A percentile compares a stretch with the other conserved stretches of the same genome.
phyloP scores from a whole-genome alignment of 2,797 vertebrate genomes.

The Orestias chungarensis region DNA sequence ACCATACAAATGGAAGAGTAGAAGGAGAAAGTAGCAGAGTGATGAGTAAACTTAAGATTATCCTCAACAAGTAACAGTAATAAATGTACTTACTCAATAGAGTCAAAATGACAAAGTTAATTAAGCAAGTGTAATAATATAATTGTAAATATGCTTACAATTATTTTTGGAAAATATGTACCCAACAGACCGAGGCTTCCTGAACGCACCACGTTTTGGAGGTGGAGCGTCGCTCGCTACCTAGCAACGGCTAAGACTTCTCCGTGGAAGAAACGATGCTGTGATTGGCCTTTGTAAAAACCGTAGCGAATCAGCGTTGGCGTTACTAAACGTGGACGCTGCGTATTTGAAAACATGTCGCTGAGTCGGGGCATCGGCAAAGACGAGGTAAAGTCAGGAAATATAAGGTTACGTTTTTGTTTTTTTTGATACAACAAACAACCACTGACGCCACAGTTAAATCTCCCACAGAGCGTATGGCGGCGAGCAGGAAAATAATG shows the following conservation, averaged over 20 bases:
- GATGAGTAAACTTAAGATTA: too few species aligned
- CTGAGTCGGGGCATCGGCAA: conserved; percentile 77
- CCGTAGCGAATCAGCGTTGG: conserved; percentile 53
- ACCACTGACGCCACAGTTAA: background rate
- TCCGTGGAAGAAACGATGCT: background rate
- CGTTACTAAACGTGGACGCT: conserved; percentile 31
- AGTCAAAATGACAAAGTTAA: background rate
- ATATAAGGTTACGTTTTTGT: background rate
- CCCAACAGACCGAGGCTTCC: accelerated
- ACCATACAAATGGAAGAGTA: too few species aligned
- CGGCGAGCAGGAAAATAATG: background rate
- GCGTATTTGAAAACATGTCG: conserved; percentile 80
- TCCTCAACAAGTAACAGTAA: too few species aligned
- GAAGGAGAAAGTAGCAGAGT: too few species aligned
- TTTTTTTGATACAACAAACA: background rate
- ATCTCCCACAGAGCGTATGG: background rate
- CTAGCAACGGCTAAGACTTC: conserved; percentile 63
- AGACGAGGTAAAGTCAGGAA: conserved; percentile 73
- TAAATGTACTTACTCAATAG: too few species aligned
- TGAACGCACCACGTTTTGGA: conserved; percentile 23
- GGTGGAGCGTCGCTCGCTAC: conserved; percentile 63
- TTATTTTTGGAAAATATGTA: background rate
- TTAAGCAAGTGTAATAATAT: background rate
- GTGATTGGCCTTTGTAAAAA: conserved; percentile 53
- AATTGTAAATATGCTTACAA: background rate